phyloP scores from a whole-genome alignment of 2,888 invertebrate species.

The Stegana nigrithorax region DNA sequence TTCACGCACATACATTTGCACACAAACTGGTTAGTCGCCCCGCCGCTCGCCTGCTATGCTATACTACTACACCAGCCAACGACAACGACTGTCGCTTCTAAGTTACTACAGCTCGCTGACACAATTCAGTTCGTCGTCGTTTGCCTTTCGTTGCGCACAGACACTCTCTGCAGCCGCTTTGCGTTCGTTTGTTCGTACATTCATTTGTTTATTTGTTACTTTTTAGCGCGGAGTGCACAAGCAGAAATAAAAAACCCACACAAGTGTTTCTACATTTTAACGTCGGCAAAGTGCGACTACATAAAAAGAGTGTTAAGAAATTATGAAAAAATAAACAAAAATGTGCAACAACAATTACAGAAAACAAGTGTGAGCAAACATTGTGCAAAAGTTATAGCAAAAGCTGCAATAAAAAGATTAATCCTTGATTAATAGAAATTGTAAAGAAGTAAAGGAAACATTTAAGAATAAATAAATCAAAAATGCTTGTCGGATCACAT shows the following conservation, averaged over 20 bases:
- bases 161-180: constrained; percentile 50
- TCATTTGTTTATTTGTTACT: constrained; percentile 13
- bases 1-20: constrained; percentile 20
- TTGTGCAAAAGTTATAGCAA: constrained; percentile 46
- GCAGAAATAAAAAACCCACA: neutral
- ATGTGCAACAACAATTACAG: constrained; percentile 40
- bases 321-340: constrained; percentile 20
- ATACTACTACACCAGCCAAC: constrained; percentile 4
- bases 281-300: no score
- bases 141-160: constrained; percentile 68
- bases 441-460: constrained; percentile 6
- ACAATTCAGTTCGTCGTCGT: constrained; percentile 69
- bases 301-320: neutral
- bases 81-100: constrained; percentile 38
- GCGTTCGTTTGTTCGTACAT: constrained; percentile 23
- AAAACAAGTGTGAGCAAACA: constrained; percentile 26
- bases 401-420: constrained; percentile 25
- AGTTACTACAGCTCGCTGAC: constrained; percentile 55
- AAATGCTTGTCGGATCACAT: constrained; percentile 64
- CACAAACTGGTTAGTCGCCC: constrained; percentile 55
- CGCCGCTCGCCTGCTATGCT: neutral
- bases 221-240: neutral
- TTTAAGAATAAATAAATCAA: constrained; percentile 23
- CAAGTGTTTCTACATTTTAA: neutral
- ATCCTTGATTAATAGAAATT: constrained; percentile 1